These are phyloP conservation scores for Drosophila grimshawi DNA, from an alignment of 1,140 invertebrate genomes.

Conservation along the genomic window DNA sequence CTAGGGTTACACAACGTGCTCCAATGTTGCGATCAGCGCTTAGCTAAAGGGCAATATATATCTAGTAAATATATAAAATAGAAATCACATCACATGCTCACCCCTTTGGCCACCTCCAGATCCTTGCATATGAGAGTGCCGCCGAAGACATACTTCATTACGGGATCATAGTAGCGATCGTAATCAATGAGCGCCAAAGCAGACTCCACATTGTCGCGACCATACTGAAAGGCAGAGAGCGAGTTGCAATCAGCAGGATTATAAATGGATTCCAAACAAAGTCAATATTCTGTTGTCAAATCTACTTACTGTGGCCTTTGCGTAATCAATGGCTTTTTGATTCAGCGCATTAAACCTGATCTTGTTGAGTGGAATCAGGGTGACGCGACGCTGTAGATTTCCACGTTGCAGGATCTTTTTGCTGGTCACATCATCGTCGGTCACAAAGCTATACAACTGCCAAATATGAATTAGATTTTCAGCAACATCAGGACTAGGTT, in stretches of 20 bases:
- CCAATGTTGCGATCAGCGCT: constrained; percentile 91
- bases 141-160: constrained; percentile 97
- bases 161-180: constrained; percentile 88
- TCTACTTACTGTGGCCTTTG: constrained; percentile 87
- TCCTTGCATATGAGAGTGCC: constrained; percentile 93
- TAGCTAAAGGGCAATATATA: constrained; percentile 61
- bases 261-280: background rate
- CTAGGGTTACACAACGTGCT: constrained; percentile 93
- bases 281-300: background rate
- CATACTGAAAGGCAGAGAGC: constrained; percentile 84
- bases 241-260: too few relatives aligned
- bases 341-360: constrained; percentile 89
- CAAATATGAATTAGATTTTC: constrained; percentile 55
- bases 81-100: constrained; percentile 70
- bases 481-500: background rate
- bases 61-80: background rate
- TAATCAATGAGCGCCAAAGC: constrained; percentile 94
- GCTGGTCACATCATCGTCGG: constrained; percentile 93
- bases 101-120: constrained; percentile 91
- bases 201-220: constrained; percentile 91
- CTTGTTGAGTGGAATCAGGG: constrained; percentile 97
- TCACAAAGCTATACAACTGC: constrained; percentile 95
- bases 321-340: constrained; percentile 87
- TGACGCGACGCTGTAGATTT: constrained; percentile 91
- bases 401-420: constrained; percentile 94